These are phyloP conservation scores for Liposcelis brunnea DNA, from an alignment of 2,888 invertebrate genomes.

Conservation along the genomic window DNA sequence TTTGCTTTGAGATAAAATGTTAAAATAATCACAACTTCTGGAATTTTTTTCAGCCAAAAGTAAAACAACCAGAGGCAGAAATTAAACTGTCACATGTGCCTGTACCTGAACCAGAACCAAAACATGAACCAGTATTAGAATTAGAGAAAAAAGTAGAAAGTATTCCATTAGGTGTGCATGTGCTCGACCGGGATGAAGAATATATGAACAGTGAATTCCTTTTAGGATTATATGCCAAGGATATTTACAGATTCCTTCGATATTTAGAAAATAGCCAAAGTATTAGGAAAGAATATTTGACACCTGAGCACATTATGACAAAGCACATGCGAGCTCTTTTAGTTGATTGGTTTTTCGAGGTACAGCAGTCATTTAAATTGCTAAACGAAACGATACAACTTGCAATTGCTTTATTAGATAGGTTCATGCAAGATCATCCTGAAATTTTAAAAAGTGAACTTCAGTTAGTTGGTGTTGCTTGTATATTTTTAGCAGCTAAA, in stretches of 20 bases:
- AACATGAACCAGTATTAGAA: too few species aligned
- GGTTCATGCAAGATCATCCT: conserved; percentile 54
- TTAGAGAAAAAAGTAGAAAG: too few species aligned
- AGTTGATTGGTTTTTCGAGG: conserved; percentile 88
- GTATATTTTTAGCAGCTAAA: conserved; percentile 81
- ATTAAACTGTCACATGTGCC: too few species aligned
- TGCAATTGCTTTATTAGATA: conserved; percentile 73
- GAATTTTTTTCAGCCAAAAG: too few species aligned
- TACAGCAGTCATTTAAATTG: conserved; percentile 71
- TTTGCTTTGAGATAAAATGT: too few species aligned
- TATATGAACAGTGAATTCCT: conserved; percentile 59
- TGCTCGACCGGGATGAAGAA: conserved; percentile 47
- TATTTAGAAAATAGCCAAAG: conserved; percentile 41
- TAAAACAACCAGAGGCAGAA: too few species aligned
- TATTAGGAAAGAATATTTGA: conserved; percentile 33
- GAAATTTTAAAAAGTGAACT: conserved; percentile 49
- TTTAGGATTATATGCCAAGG: conserved; percentile 73
- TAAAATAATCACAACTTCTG: too few species aligned
- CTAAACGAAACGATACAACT: conserved; percentile 79
- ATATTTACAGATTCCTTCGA: conserved; percentile 72
- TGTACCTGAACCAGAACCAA: too few species aligned
- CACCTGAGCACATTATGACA: conserved; percentile 53
- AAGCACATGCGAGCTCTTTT: conserved; percentile 77
- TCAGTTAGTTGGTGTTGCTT: conserved; percentile 77
- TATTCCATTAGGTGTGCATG: too few species aligned